phyloP scores from a whole-genome alignment of 2,113 vertebrate genomes.

The Chaetura pelagica region DNA sequence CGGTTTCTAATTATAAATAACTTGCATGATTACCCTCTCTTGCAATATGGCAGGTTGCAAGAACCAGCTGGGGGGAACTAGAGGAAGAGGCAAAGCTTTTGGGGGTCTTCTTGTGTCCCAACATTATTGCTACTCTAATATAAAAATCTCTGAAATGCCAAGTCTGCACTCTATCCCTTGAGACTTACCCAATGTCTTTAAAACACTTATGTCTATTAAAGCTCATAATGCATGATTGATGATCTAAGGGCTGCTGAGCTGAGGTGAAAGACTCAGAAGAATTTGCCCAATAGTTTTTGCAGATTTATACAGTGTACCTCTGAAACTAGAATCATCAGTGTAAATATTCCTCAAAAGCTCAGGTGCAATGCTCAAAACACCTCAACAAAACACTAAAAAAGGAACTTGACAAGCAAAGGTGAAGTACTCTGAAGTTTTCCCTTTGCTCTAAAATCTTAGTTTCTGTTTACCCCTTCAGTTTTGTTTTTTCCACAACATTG shows the following conservation, averaged over 20 bases:
- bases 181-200: constrained; percentile 51
- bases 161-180: constrained; percentile 10
- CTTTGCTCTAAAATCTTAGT: neutral
- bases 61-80: neutral
- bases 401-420: neutral
- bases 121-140: neutral
- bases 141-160: neutral
- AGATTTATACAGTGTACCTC: constrained; percentile 14
- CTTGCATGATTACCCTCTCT: neutral
- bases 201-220: constrained; percentile 49
- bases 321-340: neutral
- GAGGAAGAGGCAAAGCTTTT: neutral
- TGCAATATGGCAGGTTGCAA: neutral
- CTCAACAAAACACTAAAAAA: neutral
- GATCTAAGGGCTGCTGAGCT: constrained; percentile 31
- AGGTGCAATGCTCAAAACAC: neutral
- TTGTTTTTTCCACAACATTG: neutral
- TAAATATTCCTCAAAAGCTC: constrained; percentile 24
- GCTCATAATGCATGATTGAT: constrained; percentile 57
- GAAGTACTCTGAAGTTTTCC: neutral
- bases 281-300: constrained; percentile 30
- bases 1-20: neutral
- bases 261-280: constrained; percentile 45
- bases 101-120: neutral
- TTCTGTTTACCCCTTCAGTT: neutral